Percentiles rank a stretch among this genome's conserved stretches.
Evolutionary conservation across 2,888 invertebrate species (phyloP).

Genomic region (Alloplasta piceator): DNA sequence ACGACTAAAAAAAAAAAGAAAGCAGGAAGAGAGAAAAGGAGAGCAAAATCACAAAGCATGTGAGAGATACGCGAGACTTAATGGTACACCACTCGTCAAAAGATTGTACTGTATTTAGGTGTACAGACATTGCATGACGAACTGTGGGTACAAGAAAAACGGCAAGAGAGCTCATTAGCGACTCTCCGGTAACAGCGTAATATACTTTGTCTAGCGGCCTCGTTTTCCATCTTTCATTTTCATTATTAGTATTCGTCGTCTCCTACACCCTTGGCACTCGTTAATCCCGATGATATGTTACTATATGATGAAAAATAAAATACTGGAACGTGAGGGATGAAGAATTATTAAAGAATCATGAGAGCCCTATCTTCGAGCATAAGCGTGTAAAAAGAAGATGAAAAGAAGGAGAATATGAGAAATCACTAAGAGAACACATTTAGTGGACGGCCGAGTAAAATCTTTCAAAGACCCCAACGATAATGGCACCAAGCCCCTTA

Average conservation of each 20-base stretch:
- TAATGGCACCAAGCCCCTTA: too few relatives aligned
- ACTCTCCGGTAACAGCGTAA: constrained; percentile 49
- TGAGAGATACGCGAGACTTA: constrained; percentile 14
- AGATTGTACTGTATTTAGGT: constrained; percentile 4
- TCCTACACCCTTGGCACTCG: constrained; percentile 11
- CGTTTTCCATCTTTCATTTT: constrained; percentile 33
- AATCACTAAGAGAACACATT: too few relatives aligned
- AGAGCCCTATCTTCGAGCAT: constrained; percentile 2
- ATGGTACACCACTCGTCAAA: constrained; percentile 33
- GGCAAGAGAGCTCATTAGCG: constrained; percentile 61
- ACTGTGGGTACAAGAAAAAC: constrained; percentile 38
- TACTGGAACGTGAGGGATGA: constrained; percentile 7
- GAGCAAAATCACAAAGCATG: background rate
- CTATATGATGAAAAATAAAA: constrained; percentile 5
- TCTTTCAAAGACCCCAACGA: too few relatives aligned
- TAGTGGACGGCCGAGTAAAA: too few relatives aligned
- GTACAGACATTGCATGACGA: constrained; percentile 18
- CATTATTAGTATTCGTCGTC: constrained; percentile 30
- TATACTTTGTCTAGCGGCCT: constrained; percentile 28
- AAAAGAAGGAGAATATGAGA: constrained; percentile 12
- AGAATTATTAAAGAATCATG: constrained; percentile 40
- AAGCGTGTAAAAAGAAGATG: constrained; percentile 12
- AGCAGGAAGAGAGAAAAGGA: too few relatives aligned
- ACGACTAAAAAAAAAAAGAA: background rate
- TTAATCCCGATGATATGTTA: background rate